A percentile compares a stretch with the other conserved stretches of the same genome.
phyloP scores from a whole-genome alignment of 2,888 invertebrate genomes.

The Parnassius smintheus region DNA sequence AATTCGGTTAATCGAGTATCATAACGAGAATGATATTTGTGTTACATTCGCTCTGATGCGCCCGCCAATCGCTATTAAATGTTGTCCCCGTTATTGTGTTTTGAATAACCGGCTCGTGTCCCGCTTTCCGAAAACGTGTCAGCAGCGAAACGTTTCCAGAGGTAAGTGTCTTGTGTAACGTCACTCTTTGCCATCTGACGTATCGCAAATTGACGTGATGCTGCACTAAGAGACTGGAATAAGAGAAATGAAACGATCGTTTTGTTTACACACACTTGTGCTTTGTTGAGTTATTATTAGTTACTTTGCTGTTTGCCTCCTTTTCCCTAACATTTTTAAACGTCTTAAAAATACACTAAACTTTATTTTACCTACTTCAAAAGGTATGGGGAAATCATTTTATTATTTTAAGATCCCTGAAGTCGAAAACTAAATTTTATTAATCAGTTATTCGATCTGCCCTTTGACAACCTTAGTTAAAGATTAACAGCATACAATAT shows the following conservation, averaged over 20 bases:
- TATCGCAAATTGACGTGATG: constrained; percentile 58
- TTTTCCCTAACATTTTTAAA: too few species aligned
- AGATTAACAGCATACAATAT: too few species aligned
- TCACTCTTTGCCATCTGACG: constrained; percentile 33
- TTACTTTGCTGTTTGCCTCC: too few species aligned
- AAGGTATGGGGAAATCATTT: too few species aligned
- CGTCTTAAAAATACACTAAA: too few species aligned
- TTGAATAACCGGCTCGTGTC: constrained; percentile 42
- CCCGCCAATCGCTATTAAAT: constrained; percentile 36
- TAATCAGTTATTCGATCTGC: too few species aligned
- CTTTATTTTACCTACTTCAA: too few species aligned
- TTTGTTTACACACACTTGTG: constrained; percentile 5
- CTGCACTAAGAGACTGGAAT: constrained; percentile 6
- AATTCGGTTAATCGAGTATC: constrained; percentile 8
- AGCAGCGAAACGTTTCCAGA: constrained; percentile 12
- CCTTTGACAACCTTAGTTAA: too few species aligned
- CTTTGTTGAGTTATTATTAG: not conserved
- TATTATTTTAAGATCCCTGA: too few species aligned
- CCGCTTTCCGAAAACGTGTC: constrained; percentile 39
- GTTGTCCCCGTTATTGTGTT: constrained; percentile 39
- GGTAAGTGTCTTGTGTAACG: constrained; percentile 26
- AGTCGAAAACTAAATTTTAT: too few species aligned
- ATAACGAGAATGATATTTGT: constrained; percentile 9
- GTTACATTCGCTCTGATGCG: not conserved
- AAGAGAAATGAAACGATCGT: constrained; percentile 14